These are phyloP conservation scores for Troides aeacus DNA, from an alignment of 2,888 invertebrate genomes.

Conservation along the genomic window DNA sequence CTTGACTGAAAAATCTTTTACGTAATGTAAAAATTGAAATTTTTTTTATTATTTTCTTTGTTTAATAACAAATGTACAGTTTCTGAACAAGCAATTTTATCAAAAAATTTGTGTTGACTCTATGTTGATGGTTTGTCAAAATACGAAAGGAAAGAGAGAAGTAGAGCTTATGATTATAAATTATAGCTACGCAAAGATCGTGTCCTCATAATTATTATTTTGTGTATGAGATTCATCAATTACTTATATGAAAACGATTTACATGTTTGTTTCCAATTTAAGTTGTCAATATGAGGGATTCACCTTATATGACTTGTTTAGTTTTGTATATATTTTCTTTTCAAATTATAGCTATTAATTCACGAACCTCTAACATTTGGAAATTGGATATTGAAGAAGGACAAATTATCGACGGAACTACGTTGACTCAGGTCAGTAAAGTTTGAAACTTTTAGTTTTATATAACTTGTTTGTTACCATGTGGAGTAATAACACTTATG, in stretches of 20 bases:
- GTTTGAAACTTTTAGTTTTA: slow-evolving; percentile 51
- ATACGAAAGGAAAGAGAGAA: slow-evolving; percentile 46
- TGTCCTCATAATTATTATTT: slow-evolving; percentile 47
- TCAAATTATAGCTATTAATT: slow-evolving; percentile 86
- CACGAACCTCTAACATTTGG: slow-evolving; percentile 91
- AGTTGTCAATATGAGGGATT: slow-evolving; percentile 76
- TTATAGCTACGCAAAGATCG: slow-evolving; percentile 47
- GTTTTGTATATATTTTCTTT: slow-evolving; percentile 85
- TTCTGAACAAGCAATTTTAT: slow-evolving; percentile 8
- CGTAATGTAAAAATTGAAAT: neutral
- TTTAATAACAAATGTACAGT: neutral
- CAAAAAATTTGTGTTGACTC: slow-evolving; percentile 29
- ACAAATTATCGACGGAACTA: slow-evolving; percentile 84
- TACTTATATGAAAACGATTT: slow-evolving; percentile 45
- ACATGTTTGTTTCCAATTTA: slow-evolving; percentile 56
- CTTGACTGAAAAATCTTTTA: too few relatives aligned
- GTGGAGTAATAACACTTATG: slow-evolving; percentile 18
- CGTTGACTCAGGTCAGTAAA: slow-evolving; percentile 75
- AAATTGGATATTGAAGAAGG: slow-evolving; percentile 88
- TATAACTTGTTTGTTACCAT: slow-evolving; percentile 55
- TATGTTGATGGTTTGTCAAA: slow-evolving; percentile 42
- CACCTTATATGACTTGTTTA: slow-evolving; percentile 81
- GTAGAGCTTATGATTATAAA: slow-evolving; percentile 53
- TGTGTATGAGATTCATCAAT: slow-evolving; percentile 48
- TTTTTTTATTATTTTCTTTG: neutral